Evolutionary conservation across 2,113 vertebrate species (phyloP), one percentile per base, ranked within the genome.

Genomic region (Eurypyga helias): DNA sequence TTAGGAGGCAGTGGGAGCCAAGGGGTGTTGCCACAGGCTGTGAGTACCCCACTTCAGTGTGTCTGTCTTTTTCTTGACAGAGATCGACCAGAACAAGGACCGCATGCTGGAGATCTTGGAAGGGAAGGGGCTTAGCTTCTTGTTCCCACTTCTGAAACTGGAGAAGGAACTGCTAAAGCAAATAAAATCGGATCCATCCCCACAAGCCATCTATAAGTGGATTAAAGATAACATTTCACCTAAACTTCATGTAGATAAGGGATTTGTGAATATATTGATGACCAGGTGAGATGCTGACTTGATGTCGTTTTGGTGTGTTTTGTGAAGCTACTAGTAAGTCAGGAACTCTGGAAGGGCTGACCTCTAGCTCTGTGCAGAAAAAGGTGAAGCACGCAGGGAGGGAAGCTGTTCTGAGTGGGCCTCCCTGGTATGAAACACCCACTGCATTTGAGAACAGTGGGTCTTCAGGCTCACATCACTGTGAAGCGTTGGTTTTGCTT

Each of bases 251-350:
- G 99, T 99, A 52, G 99, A 99, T 98, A 99, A 99, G 98, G 99
- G 99, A 98, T 99, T 99, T 97, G 99, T 99, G 98, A 99, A 99
- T 99, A 99, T 99, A 98, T 99, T 99, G 98, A 99, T 99, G 99
- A 99, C 99, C 97, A 99, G 99, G 99, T 99, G 79, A 97, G 97
- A 41, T 66, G 36, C 38, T 72, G 1, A 60, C 21, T 14, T 49
- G 7, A 15, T 54, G 2, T 11, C 41, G n/a, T n/a, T 41, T 41
- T 41, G 41, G 41, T 12, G 41, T 41, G 18, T 45, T 38, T 5
- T 11, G 11, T 79, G 52, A 61, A 80, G 16, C 4, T 83, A 1
- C 17, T 8, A 25, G 0, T 49, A 55, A 43, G 12, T 34, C 4
- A 2, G 2, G 28, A 4, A 15, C 1, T 73, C 5, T 3, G 0